phyloP scores from a whole-genome alignment of 2,888 invertebrate species.

The Vanessa cardui region DNA sequence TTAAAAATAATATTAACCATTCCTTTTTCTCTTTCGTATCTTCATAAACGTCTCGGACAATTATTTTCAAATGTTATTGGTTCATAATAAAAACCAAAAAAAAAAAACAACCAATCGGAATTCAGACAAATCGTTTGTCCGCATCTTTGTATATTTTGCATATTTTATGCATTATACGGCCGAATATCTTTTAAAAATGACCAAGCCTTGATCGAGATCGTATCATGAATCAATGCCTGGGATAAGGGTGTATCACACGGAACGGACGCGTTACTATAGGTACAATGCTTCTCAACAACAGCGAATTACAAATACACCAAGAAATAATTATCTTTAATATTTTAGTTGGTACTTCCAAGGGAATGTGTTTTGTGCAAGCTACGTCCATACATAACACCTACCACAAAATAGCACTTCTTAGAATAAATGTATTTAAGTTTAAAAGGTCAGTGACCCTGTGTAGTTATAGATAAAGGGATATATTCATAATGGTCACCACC shows the following conservation, averaged over 20 bases:
- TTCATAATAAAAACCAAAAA: background rate
- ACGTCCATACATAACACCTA: too few species aligned
- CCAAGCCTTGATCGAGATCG: conserved; percentile 16
- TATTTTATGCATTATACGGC: conserved; percentile 21
- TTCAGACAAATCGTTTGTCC: conserved; percentile 12
- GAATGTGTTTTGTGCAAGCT: too few species aligned
- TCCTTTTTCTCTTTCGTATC: too few species aligned
- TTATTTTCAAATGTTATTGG: conserved; percentile 2
- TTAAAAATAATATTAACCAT: background rate
- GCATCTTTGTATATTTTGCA: conserved; percentile 18
- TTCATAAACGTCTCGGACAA: background rate
- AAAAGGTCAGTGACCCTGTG: too few species aligned
- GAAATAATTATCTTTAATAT: too few species aligned
- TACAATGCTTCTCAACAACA: background rate
- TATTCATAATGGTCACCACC: too few species aligned
- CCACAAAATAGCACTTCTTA: too few species aligned
- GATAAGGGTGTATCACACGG: background rate
- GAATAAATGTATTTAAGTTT: too few species aligned
- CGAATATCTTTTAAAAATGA: conserved; percentile 23
- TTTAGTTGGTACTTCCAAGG: too few species aligned
- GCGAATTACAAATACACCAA: too few species aligned
- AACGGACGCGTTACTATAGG: background rate
- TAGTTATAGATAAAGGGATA: too few species aligned
- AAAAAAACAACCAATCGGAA: conserved; percentile 13
- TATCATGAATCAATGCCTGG: conserved; percentile 11